Base-by-base conservation (phyloP, 2,797 vertebrate genomes). In the Sphenodon punctatus region DNA sequence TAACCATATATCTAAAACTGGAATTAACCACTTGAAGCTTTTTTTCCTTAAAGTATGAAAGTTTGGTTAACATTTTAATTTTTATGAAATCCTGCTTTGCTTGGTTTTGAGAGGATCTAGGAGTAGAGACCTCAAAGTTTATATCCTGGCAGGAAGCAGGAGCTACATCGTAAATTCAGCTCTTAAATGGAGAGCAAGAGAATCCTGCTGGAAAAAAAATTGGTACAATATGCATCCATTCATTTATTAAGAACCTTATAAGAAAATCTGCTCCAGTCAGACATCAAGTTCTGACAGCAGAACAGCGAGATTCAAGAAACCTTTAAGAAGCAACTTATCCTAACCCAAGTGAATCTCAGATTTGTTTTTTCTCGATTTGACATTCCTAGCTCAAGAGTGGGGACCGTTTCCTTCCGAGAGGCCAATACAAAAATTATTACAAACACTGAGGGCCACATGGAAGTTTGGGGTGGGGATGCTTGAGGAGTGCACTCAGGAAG, bases 291-390 rank as follows among this genome's bases (percentile, higher is more conserved):
- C 71, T 46, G 80, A 51, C 3, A 66, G 27, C 43, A 45, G 76
- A 58, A 80, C 38, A 43, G 45, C 74, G 75, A 79, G 84, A 82
- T 13, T 23, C 27, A 53, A 10, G 36, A 66, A 74, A 71, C 1
- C 84, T 8, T 78, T 59, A 71, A 27, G 71, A 61, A 72, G 84
- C 78, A 39, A 67, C 12, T 39, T 10, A 20, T 19, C 16, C 23
- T 5, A 61, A 38, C n/a, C 45, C 27, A 89, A 89, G 83, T 17
- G 83, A 87, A 51, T 39, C 55, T 55, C 3, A 63, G 79, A 83
- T n/a, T n/a, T n/a, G n/a, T n/a, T n/a, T n/a, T n/a, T n/a, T n/a
- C n/a, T n/a, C n/a, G n/a, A n/a, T n/a, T n/a, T n/a, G n/a, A n/a
- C n/a, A n/a, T n/a, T n/a, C n/a, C n/a, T n/a, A n/a, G n/a, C n/a